These are phyloP conservation scores for Sebastes steindachneri DNA, from an alignment of 2,797 vertebrate genomes.

Conservation along the genomic window DNA sequence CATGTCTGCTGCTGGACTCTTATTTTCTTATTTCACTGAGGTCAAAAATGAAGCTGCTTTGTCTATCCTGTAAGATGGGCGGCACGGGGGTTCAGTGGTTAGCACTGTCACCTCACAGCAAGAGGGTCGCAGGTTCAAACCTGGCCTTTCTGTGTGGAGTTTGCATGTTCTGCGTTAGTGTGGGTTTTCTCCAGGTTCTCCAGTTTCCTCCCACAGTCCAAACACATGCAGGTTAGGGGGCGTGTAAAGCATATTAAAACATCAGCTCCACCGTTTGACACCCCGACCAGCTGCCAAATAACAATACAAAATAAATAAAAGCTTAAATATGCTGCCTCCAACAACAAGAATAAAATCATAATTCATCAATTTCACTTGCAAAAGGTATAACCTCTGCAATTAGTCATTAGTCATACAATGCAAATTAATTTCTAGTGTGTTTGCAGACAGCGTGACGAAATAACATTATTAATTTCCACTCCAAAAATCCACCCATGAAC, in stretches of 20 bases:
- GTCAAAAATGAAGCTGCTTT: background rate
- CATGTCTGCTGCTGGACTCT: background rate
- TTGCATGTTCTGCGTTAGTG: no score
- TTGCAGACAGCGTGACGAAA: constrained; percentile 10
- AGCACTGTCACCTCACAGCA: no score
- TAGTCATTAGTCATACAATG: constrained; percentile 46
- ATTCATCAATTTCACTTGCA: constrained; percentile 34
- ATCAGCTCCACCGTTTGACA: background rate
- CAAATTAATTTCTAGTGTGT: constrained; percentile 30
- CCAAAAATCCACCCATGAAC: constrained; percentile 12
- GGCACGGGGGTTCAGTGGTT: no score
- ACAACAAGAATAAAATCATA: background rate
- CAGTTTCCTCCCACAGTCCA: no score
- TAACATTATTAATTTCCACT: constrained; percentile 13
- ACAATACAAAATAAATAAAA: background rate
- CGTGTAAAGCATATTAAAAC: background rate
- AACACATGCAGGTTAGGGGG: no score
- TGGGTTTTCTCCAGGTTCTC: no score
- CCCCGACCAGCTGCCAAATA: background rate
- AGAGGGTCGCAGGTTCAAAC: no score
- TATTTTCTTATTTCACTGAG: background rate
- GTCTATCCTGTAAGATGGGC: background rate
- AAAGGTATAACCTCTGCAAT: constrained; percentile 21
- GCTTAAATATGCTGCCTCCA: background rate
- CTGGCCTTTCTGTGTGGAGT: no score